Conservation (phyloP, 2,888 invertebrate species). For the Acleris holmiana region DNA sequence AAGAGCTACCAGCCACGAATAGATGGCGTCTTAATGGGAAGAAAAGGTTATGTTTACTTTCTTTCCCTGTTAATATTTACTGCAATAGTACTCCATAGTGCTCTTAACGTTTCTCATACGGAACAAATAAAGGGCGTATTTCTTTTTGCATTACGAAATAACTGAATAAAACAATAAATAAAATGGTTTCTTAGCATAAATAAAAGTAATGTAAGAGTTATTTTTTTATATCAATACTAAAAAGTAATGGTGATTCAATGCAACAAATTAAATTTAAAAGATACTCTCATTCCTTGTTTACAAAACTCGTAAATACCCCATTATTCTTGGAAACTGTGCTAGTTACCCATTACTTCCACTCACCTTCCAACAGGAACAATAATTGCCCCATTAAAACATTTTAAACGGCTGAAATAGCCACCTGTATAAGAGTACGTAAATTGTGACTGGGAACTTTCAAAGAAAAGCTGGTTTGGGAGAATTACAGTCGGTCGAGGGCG, state of each 20-base stretch:
- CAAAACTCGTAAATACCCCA: conserved; percentile 22
- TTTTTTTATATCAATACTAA: not conserved
- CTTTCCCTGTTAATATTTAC: not conserved
- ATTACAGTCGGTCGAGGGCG: conserved; percentile 15
- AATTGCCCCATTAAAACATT: conserved; percentile 33
- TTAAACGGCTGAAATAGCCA: conserved; percentile 28
- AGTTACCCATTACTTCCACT: conserved; percentile 23
- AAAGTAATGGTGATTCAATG: not conserved
- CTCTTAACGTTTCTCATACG: too few relatives aligned
- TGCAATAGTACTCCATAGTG: too few relatives aligned
- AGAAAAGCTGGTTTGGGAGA: conserved; percentile 25
- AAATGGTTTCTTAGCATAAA: too few relatives aligned
- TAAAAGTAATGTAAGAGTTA: too few relatives aligned
- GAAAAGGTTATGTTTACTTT: conserved; percentile 30
- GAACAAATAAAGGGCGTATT: too few relatives aligned
- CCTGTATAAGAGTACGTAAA: conserved; percentile 30
- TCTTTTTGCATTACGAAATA: too few relatives aligned
- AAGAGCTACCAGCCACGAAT: conserved; percentile 46
- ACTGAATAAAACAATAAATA: too few relatives aligned
- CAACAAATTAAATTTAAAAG: not conserved
- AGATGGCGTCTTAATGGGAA: conserved; percentile 41
- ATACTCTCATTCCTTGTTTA: not conserved
- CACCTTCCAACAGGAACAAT: conserved; percentile 19
- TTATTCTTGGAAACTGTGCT: conserved; percentile 26
- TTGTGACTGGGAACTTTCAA: conserved; percentile 24